These are phyloP conservation scores for Meteorus colon DNA, from an alignment of 2,888 invertebrate genomes.

Conservation along the genomic window DNA sequence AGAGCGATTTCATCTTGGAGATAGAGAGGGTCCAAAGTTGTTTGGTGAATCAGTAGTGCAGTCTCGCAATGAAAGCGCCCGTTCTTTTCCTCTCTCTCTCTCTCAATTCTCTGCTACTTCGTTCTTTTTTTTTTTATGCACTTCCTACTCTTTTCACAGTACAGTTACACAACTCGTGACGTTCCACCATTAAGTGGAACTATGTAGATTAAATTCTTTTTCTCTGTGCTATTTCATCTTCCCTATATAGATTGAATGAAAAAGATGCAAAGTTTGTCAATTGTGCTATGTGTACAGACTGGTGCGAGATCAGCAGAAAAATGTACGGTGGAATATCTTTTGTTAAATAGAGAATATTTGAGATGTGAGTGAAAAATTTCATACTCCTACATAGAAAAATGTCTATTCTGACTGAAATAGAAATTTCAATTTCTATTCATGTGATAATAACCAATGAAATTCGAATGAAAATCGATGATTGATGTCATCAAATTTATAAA, in stretches of 20 bases:
- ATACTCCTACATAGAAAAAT: neutral
- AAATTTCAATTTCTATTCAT: too few relatives aligned
- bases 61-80: conserved; percentile 3
- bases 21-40: conserved; percentile 29
- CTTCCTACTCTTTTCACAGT: neutral
- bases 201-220: conserved; percentile 6
- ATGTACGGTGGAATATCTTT: neutral
- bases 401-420: neutral
- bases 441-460: too few relatives aligned
- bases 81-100: conserved; percentile 21
- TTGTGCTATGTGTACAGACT: neutral
- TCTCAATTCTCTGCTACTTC: conserved; percentile 22
- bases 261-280: neutral
- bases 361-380: neutral
- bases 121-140: neutral
- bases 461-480: neutral
- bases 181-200: neutral
- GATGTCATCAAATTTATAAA: neutral
- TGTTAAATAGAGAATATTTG: neutral
- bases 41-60: conserved; percentile 12
- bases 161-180: neutral
- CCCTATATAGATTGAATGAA: neutral
- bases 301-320: neutral
- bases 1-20: conserved; percentile 37
- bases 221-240: neutral